phyloP scores from a whole-genome alignment of 2,113 vertebrate species.

The Coptodon bakossiorum region DNA sequence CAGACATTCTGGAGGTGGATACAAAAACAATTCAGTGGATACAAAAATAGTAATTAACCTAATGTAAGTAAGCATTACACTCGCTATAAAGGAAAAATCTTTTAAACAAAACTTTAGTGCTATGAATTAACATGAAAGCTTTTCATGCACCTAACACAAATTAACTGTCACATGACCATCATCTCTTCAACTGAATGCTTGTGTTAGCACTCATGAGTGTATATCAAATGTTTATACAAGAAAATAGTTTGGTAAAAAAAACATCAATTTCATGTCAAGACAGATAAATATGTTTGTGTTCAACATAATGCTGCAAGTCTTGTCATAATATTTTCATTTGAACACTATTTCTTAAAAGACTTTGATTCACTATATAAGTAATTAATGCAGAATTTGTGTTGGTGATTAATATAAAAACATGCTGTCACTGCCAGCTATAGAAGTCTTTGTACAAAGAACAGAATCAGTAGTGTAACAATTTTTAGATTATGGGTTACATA shows the following conservation, averaged over 20 bases:
- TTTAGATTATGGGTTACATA: neutral
- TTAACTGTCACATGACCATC: neutral
- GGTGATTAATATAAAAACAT: neutral
- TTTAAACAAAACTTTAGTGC: neutral
- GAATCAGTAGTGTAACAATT: neutral
- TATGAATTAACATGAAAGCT: neutral
- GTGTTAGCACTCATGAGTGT: neutral
- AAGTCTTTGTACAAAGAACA: neutral
- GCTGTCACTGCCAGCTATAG: neutral
- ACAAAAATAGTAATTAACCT: neutral
- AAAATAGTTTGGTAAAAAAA: neutral
- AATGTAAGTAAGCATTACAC: neutral
- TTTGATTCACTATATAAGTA: neutral
- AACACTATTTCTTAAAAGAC: neutral
- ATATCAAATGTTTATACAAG: neutral
- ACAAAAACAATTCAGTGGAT: neutral
- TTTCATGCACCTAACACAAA: neutral
- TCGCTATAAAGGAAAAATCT: neutral
- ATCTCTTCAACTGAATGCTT: neutral
- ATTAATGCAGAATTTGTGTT: neutral
- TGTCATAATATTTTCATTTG: neutral
- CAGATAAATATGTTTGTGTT: neutral
- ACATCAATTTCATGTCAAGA: fast-evolving
- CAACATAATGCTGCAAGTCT: neutral
- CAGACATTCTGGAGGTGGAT: neutral